Evolutionary conservation across 2,888 invertebrate species (phyloP).

Genomic region (Enchytraeus crypticus): DNA sequence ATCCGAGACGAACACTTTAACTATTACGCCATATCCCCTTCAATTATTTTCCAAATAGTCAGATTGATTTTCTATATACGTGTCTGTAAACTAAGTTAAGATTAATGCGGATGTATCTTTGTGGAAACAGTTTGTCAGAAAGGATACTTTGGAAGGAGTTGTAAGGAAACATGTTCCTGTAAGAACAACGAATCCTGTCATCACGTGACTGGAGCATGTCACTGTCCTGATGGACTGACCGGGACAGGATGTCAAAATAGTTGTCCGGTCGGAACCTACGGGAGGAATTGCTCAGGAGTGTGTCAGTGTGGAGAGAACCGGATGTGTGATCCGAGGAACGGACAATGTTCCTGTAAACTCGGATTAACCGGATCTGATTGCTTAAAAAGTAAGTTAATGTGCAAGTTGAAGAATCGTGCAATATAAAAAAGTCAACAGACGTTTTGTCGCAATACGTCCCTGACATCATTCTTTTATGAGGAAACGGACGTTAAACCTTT

Average conservation of each 20-base stretch:
- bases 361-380: constrained; percentile 32
- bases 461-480: no score
- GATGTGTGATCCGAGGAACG: constrained; percentile 42
- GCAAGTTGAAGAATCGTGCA: no score
- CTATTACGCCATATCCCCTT: no score
- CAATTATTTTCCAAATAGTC: no score
- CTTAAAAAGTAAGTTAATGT: constrained; percentile 12
- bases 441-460: no score
- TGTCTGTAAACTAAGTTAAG: no score
- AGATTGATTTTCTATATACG: no score
- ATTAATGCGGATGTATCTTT: no score
- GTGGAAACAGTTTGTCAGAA: constrained; percentile 45
- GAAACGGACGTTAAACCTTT: no score
- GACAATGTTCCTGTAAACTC: constrained; percentile 44
- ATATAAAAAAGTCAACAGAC: no score
- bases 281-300: constrained; percentile 59
- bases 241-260: constrained; percentile 48
- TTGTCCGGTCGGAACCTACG: constrained; percentile 58
- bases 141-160: constrained; percentile 44
- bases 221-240: constrained; percentile 46
- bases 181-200: constrained; percentile 40
- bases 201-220: constrained; percentile 41
- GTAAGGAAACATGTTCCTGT: constrained; percentile 38
- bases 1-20: no score
- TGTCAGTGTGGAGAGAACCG: constrained; percentile 79